A percentile compares a stretch with the other conserved stretches of the same genome.
phyloP scores from a whole-genome alignment of 2,797 vertebrate genomes.

The Dryobates pubescens region DNA sequence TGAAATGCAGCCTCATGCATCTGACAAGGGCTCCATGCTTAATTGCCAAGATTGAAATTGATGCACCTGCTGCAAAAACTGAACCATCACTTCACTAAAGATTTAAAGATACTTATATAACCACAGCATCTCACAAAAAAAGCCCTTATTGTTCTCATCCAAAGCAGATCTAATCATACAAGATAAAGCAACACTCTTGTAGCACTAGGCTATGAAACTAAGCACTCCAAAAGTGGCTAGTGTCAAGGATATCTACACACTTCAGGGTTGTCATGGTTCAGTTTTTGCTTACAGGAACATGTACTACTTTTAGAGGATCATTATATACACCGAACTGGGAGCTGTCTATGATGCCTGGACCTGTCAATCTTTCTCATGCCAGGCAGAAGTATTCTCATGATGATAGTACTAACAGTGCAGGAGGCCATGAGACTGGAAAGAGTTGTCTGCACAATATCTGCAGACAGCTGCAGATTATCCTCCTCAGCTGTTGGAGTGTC shows the following conservation, averaged over 20 bases:
- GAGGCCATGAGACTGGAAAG: not conserved
- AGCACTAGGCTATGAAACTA: not conserved
- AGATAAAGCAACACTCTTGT: not conserved
- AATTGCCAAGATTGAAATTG: not conserved
- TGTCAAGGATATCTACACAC: not conserved
- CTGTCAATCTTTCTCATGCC: not conserved
- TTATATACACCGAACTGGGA: not conserved
- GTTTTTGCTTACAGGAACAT: not conserved
- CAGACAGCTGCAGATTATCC: not conserved
- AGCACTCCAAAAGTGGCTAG: not conserved
- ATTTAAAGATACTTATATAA: not conserved
- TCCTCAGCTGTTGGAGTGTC: not conserved
- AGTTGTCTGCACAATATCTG: not conserved
- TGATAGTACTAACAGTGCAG: not conserved
- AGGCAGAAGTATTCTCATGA: not conserved
- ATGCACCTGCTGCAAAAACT: constrained; percentile 17
- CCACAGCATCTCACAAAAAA: not conserved
- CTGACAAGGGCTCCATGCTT: not conserved
- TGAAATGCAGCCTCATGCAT: constrained; percentile 17
- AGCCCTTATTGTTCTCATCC: not conserved
- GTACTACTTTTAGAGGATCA: not conserved
- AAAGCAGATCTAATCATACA: not conserved
- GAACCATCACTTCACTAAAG: not conserved
- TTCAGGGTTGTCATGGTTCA: not conserved
- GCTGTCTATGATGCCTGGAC: not conserved